These are phyloP conservation scores for Xenentodon cancila DNA, from an alignment of 2,797 vertebrate species.

Conservation along the genomic window DNA sequence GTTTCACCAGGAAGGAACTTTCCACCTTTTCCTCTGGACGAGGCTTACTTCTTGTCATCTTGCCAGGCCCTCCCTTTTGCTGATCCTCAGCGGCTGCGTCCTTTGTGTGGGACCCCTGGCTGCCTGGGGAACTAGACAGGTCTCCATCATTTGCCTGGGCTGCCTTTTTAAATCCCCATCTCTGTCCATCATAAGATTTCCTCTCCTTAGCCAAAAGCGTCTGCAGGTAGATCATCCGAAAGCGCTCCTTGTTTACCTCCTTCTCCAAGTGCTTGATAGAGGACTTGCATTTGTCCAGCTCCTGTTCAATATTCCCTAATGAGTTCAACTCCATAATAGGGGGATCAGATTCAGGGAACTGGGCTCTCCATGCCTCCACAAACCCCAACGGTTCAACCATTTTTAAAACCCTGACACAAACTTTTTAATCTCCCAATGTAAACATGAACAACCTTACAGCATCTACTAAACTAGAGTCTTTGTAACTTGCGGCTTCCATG, in stretches of 20 bases:
- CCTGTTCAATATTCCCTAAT: constrained; percentile 91
- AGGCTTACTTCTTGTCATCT: constrained; percentile 74
- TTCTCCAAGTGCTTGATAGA: constrained; percentile 93
- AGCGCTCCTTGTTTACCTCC: constrained; percentile 98
- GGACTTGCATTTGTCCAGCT: constrained; percentile 94
- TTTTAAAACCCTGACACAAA: constrained; percentile 29
- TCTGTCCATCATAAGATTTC: constrained; percentile 94
- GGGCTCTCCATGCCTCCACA: constrained; percentile 96
- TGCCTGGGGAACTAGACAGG: constrained; percentile 32
- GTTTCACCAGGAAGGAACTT: constrained; percentile 79
- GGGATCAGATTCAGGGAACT: constrained; percentile 96
- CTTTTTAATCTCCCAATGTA: constrained; percentile 34
- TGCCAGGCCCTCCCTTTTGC: constrained; percentile 47
- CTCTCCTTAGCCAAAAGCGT: constrained; percentile 95
- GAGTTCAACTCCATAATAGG: constrained; percentile 95
- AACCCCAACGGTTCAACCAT: constrained; percentile 98
- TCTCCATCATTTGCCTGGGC: constrained; percentile 70
- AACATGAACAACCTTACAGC: constrained; percentile 13
- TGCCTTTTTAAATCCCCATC: constrained; percentile 91
- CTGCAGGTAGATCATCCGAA: constrained; percentile 99
- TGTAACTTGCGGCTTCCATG: constrained; percentile 45
- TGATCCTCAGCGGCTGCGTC: constrained; percentile 43
- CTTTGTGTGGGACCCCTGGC: constrained; percentile 35
- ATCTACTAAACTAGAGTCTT: constrained; percentile 9
- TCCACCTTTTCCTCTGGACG: constrained; percentile 78